A percentile compares a stretch with the other conserved stretches of the same genome.
These are phyloP conservation scores for Poecilia latipinna DNA, from an alignment of 2,113 vertebrate species.

Conservation along the genomic window DNA sequence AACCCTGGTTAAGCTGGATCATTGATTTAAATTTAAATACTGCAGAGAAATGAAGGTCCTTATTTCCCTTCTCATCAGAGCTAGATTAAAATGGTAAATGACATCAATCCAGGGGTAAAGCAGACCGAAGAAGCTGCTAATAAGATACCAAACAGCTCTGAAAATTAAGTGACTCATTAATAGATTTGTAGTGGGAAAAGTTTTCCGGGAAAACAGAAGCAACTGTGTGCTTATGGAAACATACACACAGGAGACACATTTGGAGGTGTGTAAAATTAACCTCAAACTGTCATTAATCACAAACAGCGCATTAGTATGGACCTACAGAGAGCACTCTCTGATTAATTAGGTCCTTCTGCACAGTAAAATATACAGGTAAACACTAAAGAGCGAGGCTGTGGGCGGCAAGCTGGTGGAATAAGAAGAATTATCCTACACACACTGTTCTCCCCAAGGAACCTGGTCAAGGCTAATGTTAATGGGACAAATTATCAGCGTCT, in stretches of 20 bases:
- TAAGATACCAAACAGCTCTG: conserved; percentile 58
- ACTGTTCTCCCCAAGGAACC: conserved; percentile 38
- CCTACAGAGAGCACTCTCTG: conserved; percentile 49
- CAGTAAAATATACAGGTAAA: conserved; percentile 64
- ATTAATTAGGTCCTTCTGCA: conserved; percentile 66
- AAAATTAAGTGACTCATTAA: conserved; percentile 73
- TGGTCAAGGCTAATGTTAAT: conserved; percentile 51
- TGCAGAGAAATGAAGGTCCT: background rate
- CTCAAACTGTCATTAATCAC: conserved; percentile 73
- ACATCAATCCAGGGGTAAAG: conserved; percentile 49
- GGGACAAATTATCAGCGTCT: conserved; percentile 66
- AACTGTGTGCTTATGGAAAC: conserved; percentile 33
- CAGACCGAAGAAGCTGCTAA: conserved; percentile 54
- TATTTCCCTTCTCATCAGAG: conserved; percentile 7
- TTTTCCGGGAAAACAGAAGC: conserved; percentile 59
- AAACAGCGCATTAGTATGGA: conserved; percentile 41
- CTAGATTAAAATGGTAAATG: conserved; percentile 25
- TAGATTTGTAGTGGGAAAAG: conserved; percentile 41
- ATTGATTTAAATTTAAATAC: conserved; percentile 3
- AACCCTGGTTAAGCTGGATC: background rate
- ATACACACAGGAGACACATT: conserved; percentile 45
- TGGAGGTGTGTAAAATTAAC: conserved; percentile 66
- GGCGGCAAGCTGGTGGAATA: conserved; percentile 40
- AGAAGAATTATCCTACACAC: conserved; percentile 48
- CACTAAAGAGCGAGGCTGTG: conserved; percentile 53